Evolutionary conservation across 2,797 vertebrate species (phyloP).

Genomic region (Lycodopsis pacificus): DNA sequence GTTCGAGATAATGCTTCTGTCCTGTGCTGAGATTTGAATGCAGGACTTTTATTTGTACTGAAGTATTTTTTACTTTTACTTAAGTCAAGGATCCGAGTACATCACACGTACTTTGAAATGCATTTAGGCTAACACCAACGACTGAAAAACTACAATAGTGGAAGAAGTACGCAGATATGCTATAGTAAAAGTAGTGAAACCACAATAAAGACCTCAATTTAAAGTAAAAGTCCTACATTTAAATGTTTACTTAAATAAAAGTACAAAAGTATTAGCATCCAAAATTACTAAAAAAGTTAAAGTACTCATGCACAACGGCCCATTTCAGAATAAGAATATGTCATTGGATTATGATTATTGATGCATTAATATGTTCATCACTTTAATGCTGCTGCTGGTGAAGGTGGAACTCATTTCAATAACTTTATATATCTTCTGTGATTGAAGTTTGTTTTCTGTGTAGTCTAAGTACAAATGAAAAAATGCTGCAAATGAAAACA

Average conservation of each 20-base stretch:
- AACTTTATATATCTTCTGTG: background rate
- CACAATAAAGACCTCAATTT: background rate
- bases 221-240: background rate
- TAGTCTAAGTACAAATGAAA: conserved; percentile 2
- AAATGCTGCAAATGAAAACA: conserved; percentile 18
- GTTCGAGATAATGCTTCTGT: background rate
- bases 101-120: conserved; percentile 2
- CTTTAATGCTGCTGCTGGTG: background rate
- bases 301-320: background rate
- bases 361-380: background rate
- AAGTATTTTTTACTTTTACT: background rate
- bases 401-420: background rate
- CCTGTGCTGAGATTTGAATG: background rate
- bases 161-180: background rate
- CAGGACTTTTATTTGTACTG: background rate
- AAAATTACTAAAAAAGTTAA: background rate
- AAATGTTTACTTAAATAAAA: background rate
- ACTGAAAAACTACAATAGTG: background rate
- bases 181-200: background rate
- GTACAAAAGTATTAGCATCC: background rate
- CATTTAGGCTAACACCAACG: background rate
- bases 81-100: background rate
- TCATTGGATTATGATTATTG: background rate
- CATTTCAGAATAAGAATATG: conserved; percentile 2
- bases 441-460: background rate